Base-by-base conservation (phyloP, 2,888 invertebrate species). In the Octonoba sinensis region DNA sequence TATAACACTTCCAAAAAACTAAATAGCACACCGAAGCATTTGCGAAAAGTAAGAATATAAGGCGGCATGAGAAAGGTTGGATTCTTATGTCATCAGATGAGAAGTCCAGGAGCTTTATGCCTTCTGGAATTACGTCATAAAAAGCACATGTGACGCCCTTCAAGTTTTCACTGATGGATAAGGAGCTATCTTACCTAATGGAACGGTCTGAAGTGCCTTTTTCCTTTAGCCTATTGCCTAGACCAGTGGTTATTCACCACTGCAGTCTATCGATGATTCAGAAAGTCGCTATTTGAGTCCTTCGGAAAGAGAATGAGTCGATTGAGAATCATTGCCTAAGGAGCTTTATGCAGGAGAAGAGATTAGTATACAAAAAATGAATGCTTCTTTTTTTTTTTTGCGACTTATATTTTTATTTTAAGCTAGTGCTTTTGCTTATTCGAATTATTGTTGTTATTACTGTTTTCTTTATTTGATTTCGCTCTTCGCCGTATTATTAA, bases 81-180 rank as follows among this genome's bases (percentile, higher is more conserved):
- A 81, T 81, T 75, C 74, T 82, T 75, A 71, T 74, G 74, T 82
- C 75, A 82, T 75, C 82, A 75, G 82, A 74, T 71, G 66, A 49
- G 76, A 69, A 76, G 72, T 81, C 81, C 64, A 73, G 64, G 57
- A 69, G 76, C 82, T 82, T 82, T 82, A 82, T 82, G 76, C 82
- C 62, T 82, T 74, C 72, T 74, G 72, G 76, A 76, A 82, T 82
- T 66, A 72, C 82, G 76, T 76, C 82, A 76, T 82, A 82, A 82
- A 82, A 82, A 82, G 75, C 76, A 82, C 74, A 76, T 82, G 82
- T 76, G 82, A 76, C 82, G 82, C 71, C 74, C 71, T 56, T 71
- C 82, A 72, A 72, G 69, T 76, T 76, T 82, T 76, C 82, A 72
- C 76, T 82, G 82, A 82, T 82, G 82, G 82, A 82, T 82, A 82